These are phyloP conservation scores for Pangasianodon gigas DNA, from an alignment of 2,113 vertebrate species.

Conservation along the genomic window DNA sequence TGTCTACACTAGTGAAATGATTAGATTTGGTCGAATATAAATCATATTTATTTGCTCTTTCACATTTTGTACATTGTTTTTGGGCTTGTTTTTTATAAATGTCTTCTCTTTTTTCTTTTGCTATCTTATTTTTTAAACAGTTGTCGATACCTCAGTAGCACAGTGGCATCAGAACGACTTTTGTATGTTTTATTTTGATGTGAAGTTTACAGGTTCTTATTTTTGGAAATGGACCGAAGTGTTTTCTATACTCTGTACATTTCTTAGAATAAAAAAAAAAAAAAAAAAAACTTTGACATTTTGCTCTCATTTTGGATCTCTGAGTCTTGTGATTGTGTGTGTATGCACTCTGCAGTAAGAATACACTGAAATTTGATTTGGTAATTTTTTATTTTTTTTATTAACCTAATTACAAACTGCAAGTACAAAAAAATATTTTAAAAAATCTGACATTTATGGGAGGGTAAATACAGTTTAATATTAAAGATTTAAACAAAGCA, in stretches of 20 bases:
- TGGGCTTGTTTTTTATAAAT: slow-evolving; percentile 64
- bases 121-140: slow-evolving; percentile 52
- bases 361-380: background rate
- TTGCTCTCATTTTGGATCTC: background rate
- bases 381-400: too few relatives aligned
- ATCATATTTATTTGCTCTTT: slow-evolving; percentile 80
- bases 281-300: slow-evolving; percentile 56
- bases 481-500: background rate
- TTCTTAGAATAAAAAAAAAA: slow-evolving; percentile 74
- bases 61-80: slow-evolving; percentile 69
- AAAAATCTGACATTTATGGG: background rate
- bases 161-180: slow-evolving; percentile 59
- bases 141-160: slow-evolving; percentile 72
- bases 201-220: slow-evolving; percentile 75
- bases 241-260: slow-evolving; percentile 79
- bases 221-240: slow-evolving; percentile 75
- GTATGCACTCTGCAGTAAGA: background rate
- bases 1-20: slow-evolving; percentile 71
- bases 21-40: slow-evolving; percentile 75
- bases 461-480: background rate
- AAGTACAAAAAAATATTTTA: background rate
- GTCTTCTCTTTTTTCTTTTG: slow-evolving; percentile 45
- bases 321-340: background rate
- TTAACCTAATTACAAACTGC: too few relatives aligned
- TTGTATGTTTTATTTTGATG: slow-evolving; percentile 64